Conservation (phyloP, 2,797 vertebrate genomes). For the Allobates femoralis region DNA sequence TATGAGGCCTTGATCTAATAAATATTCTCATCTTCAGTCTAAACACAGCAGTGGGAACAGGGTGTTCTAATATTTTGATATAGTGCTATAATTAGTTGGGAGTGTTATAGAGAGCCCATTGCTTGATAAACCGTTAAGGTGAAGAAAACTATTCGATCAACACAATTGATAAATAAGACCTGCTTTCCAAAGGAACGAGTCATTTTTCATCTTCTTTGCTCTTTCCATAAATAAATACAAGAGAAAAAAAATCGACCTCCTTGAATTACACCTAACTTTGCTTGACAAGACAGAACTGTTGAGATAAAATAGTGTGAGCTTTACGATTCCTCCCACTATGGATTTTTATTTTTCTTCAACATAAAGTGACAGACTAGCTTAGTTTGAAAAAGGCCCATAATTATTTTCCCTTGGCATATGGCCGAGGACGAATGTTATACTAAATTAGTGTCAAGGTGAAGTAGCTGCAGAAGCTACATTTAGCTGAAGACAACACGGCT, state of each 20-base stretch:
- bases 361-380: conserved; percentile 37
- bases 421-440: conserved; percentile 28
- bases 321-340: conserved; percentile 35
- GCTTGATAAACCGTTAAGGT: not conserved
- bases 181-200: conserved; percentile 9
- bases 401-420: conserved; percentile 38
- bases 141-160: conserved; percentile 31
- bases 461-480: not conserved
- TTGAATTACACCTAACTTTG: conserved; percentile 31
- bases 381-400: conserved; percentile 33
- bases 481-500: not conserved
- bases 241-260: conserved; percentile 30
- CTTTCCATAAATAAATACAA: conserved; percentile 49
- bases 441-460: conserved; percentile 55
- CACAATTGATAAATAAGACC: conserved; percentile 47
- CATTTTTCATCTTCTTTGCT: conserved; percentile 36
- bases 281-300: conserved; percentile 46
- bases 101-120: not conserved
- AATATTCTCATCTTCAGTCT: not conserved
- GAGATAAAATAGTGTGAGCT: conserved; percentile 39
- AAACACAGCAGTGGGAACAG: not conserved
- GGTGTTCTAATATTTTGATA: conserved; percentile 16
- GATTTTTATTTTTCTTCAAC: conserved; percentile 40
- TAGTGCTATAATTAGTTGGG: conserved; percentile 3
- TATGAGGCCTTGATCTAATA: not conserved